A percentile compares a stretch with the other conserved stretches of the same genome.
phyloP scores from a whole-genome alignment of 1,140 invertebrate species.

The Zaprionus camerounensis region DNA sequence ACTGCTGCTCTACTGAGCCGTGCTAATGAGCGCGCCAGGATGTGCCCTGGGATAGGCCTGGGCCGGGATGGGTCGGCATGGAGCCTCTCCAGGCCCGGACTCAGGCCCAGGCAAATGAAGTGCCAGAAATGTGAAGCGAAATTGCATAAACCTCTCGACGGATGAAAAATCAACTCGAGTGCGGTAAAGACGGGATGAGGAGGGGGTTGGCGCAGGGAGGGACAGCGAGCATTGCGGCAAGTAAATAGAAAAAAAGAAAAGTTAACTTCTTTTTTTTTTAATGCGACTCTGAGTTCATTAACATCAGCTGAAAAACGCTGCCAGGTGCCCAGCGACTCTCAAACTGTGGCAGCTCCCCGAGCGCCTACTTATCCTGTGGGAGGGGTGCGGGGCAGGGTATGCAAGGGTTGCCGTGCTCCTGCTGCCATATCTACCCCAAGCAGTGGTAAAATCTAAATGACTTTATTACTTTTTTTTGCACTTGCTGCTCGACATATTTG shows the following conservation, averaged over 20 bases:
- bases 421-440: slow-evolving; percentile 79
- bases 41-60: slow-evolving; percentile 24
- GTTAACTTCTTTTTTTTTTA: slow-evolving; percentile 46
- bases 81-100: slow-evolving; percentile 16
- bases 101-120: slow-evolving; percentile 63
- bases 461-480: slow-evolving; percentile 76
- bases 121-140: slow-evolving; percentile 79
- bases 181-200: slow-evolving; percentile 6
- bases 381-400: background rate
- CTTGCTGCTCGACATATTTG: slow-evolving; percentile 44
- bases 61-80: slow-evolving; percentile 22
- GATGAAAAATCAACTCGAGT: slow-evolving; percentile 55
- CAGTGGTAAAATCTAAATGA: slow-evolving; percentile 76
- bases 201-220: background rate
- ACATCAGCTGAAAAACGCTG: slow-evolving; percentile 52
- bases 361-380: slow-evolving; percentile 5
- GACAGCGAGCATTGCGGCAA: slow-evolving; percentile 1
- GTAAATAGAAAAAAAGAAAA: slow-evolving; percentile 27
- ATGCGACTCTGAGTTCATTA: slow-evolving; percentile 71
- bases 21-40: slow-evolving; percentile 44
- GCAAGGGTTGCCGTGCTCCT: slow-evolving; percentile 31
- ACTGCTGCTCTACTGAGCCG: slow-evolving; percentile 38
- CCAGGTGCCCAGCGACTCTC: slow-evolving; percentile 68
- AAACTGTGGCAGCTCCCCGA: slow-evolving; percentile 48
- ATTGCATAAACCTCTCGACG: slow-evolving; percentile 78